phyloP scores from a whole-genome alignment of 2,888 invertebrate genomes.

The Phalera bucephala region DNA sequence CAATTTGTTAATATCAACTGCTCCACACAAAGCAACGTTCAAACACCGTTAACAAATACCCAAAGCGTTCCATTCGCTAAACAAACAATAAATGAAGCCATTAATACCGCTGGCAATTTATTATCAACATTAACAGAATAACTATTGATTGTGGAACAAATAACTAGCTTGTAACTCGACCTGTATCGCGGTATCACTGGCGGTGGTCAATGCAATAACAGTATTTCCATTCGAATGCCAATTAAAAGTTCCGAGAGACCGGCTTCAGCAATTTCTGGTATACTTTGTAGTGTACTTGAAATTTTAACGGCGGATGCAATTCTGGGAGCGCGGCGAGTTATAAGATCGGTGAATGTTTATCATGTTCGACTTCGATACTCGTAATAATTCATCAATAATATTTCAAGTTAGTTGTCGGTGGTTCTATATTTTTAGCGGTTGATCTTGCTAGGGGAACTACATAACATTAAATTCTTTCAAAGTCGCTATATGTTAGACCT shows the following conservation, averaged over 20 bases:
- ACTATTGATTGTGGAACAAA: conserved; percentile 10
- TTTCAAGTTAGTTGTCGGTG: too few species aligned
- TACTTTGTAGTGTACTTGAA: conserved; percentile 53
- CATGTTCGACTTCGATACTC: too few species aligned
- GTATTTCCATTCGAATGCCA: conserved; percentile 61
- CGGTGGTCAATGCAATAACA: conserved; percentile 57
- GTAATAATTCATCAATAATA: too few species aligned
- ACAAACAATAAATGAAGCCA: conserved; percentile 3
- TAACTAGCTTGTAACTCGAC: conserved; percentile 25
- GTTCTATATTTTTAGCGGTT: too few species aligned
- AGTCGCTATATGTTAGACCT: too few species aligned
- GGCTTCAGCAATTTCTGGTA: conserved; percentile 52
- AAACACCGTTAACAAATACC: background rate
- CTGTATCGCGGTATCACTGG: conserved; percentile 50
- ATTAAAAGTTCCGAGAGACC: conserved; percentile 73
- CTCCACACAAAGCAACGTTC: too few species aligned
- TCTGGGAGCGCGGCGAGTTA: conserved; percentile 29
- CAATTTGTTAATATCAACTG: conserved; percentile 1
- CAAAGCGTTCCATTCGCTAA: background rate
- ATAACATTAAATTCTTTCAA: too few species aligned
- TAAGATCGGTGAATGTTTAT: conserved; percentile 11
- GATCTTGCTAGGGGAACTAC: too few species aligned
- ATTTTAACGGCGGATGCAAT: conserved; percentile 62
- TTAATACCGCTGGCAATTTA: background rate
- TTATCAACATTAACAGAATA: background rate